Evolutionary conservation across 2,113 vertebrate genomes (phyloP), one percentile per base, ranked within the genome.

Genomic region (Collichthys lucidus): DNA sequence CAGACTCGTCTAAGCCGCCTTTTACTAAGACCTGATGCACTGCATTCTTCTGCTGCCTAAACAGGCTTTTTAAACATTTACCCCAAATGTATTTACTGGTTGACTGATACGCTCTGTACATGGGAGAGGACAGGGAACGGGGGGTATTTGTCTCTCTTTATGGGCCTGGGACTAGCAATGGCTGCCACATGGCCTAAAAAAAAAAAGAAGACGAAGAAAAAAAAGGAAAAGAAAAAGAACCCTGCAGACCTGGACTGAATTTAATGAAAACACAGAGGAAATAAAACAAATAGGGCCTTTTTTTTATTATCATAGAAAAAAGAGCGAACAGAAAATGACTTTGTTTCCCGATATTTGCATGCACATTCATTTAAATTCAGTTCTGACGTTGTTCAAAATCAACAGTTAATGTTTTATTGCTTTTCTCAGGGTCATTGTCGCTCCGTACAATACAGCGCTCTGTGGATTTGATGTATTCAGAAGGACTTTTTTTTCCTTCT

Each of bases 61-160:
- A 92, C 83, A 79, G 87, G 83, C 83, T 86, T 93, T 91, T 89
- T 88, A 93, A 93, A 92, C 87, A 91, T 93, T 93, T 93, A 91
- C 87, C 87, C 89, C 76, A 89, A 93, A 93, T 91, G 91, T 91
- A 91, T 93, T 92, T 93, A 89, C 90, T 88, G 74, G 77, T 79
- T 88, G 91, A 93, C 89, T 87, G 86, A 93, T 91, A 79, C 84
- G 83, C 84, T 86, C 55, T 77, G 56, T 88, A 47, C 81, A 89
- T 88, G 66, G 60, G 75, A 92, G 80, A 15, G 74, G 91, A 91
- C 90, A 82, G 61, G 65, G 70, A 80, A 75, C 9, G 1, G 72
- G 79, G 53, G 71, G 64, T 71, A 74, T 91, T 85, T 86, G 89
- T 93, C 86, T 93, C 79, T 80, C 85, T 90, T 90, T 91, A 91